Evolutionary conservation across 2,113 vertebrate species (phyloP).

Genomic region (Gopherus flavomarginatus): DNA sequence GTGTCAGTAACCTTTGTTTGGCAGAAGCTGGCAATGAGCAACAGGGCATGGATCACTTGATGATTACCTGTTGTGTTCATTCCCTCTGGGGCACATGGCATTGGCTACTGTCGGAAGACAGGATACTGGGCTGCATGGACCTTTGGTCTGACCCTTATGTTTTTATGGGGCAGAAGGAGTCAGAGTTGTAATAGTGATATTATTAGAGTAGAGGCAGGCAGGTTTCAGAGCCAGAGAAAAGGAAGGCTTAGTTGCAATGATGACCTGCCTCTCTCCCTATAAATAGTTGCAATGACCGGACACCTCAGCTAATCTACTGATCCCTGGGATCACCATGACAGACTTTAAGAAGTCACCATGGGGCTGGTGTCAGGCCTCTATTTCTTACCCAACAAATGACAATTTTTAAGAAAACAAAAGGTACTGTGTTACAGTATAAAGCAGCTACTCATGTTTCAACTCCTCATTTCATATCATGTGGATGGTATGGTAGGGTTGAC

Average conservation of each 20-base stretch:
- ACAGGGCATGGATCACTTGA: no score
- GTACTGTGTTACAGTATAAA: background rate
- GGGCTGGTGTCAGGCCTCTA: background rate
- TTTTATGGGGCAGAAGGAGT: no score
- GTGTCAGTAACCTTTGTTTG: no score
- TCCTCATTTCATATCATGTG: background rate
- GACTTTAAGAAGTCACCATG: background rate
- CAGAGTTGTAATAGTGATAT: background rate
- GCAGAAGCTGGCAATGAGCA: no score
- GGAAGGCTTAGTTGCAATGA: background rate
- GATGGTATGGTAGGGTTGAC: background rate
- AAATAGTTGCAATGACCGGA: background rate
- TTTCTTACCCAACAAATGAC: background rate
- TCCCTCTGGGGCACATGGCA: no score
- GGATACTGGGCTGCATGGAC: no score
- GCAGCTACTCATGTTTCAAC: background rate
- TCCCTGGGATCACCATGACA: rapidly evolving
- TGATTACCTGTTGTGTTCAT: no score
- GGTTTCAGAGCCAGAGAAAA: background rate
- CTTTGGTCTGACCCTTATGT: no score
- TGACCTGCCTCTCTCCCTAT: background rate
- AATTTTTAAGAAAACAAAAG: background rate
- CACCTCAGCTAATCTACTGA: background rate
- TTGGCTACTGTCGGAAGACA: no score
- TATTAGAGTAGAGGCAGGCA: background rate